Conservation (phyloP, 2,113 vertebrate species). For the Lophura nycthemera region DNA sequence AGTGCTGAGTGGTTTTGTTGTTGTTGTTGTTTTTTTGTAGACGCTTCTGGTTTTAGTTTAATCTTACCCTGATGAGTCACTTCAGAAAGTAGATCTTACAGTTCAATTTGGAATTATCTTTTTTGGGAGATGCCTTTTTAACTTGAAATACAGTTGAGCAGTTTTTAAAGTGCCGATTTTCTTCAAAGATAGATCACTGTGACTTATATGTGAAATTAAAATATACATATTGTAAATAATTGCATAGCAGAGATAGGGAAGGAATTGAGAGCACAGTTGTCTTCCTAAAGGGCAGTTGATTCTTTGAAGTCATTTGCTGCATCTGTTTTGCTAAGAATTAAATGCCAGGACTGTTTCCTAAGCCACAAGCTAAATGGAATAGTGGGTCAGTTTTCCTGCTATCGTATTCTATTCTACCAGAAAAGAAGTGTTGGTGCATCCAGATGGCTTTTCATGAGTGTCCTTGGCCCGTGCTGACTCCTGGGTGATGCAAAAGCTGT, state of each 20-base stretch:
- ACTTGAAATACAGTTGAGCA: neutral
- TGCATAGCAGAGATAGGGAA: neutral
- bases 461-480: neutral
- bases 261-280: neutral
- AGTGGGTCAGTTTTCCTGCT: neutral
- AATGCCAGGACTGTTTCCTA: neutral
- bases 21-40: neutral
- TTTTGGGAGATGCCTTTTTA: neutral
- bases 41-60: neutral
- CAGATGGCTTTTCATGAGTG: neutral
- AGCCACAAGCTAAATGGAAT: neutral
- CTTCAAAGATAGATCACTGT: neutral
- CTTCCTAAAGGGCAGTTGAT: neutral
- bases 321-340: neutral
- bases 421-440: neutral
- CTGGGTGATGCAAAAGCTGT: neutral
- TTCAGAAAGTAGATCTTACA: neutral
- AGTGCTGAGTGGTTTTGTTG: neutral
- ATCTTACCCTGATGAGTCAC: neutral
- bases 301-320: neutral
- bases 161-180: neutral
- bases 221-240: neutral
- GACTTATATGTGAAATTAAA: neutral
- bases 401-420: neutral
- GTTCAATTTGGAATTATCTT: neutral